These are phyloP conservation scores for Sanderia malayensis DNA, from an alignment of 30 jellyfish, hydroid and myxozoan species.

Conservation along the genomic window DNA sequence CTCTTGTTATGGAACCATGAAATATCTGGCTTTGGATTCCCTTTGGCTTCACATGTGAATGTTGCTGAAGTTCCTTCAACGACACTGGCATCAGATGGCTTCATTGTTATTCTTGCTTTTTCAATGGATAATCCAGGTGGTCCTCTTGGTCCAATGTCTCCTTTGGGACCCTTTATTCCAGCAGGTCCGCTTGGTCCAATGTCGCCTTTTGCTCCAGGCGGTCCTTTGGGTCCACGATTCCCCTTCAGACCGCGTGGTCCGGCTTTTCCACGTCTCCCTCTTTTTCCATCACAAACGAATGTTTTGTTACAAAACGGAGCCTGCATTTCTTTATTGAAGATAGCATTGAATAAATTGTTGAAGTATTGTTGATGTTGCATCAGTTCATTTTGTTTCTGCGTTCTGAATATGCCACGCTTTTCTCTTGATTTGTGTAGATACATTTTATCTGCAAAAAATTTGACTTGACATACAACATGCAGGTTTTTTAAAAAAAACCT, in stretches of 20 bases:
- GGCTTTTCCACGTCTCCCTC: constrained; percentile 19
- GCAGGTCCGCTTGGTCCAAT: too few species aligned
- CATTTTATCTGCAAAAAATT: too few species aligned
- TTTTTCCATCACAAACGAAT: constrained; percentile 3
- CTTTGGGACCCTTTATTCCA: constrained; percentile 28
- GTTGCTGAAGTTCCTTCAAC: constrained; percentile 25
- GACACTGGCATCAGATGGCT: constrained; percentile 24
- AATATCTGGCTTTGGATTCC: constrained; percentile 45
- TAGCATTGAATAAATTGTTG: too few species aligned
- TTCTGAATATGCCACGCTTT: too few species aligned
- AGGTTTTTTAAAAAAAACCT: too few species aligned
- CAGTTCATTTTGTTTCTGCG: too few species aligned
- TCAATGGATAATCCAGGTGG: constrained; percentile 54
- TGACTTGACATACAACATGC: too few species aligned
- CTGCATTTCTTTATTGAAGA: too few species aligned
- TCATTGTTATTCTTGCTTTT: constrained; percentile 14
- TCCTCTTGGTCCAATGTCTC: constrained; percentile 51
- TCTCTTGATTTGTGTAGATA: too few species aligned
- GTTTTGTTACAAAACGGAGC: constrained; percentile 17
- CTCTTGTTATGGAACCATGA: constrained; percentile 25
- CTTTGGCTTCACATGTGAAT: constrained; percentile 31
- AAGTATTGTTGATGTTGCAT: too few species aligned
- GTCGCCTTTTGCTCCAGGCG: not conserved
- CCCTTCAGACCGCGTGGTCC: constrained; percentile 47
- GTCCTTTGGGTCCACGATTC: constrained; percentile 7